A percentile compares a stretch with the other conserved stretches of the same genome.
Evolutionary conservation across 2,113 vertebrate genomes (phyloP).

Genomic region (Synchiropus splendidus): DNA sequence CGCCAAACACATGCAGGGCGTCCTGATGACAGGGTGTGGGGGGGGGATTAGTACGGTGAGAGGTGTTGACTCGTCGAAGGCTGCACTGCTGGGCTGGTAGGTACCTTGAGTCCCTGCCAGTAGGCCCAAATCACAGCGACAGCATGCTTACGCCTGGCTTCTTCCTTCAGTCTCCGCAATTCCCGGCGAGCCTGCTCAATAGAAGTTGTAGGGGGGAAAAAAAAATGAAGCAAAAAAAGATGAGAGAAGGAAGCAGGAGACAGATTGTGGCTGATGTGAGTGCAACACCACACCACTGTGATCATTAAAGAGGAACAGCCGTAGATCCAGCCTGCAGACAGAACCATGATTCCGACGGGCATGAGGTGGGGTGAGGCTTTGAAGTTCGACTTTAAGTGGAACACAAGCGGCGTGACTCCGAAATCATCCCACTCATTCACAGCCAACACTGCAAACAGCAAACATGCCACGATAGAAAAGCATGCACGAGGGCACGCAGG

Average conservation of each 20-base stretch:
- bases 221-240: conserved; percentile 43
- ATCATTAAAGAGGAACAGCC: conserved; percentile 11
- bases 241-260: conserved; percentile 32
- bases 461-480: too few relatives aligned
- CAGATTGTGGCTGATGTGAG: conserved; percentile 27
- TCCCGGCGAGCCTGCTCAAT: conserved; percentile 89
- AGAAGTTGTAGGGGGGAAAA: conserved; percentile 19
- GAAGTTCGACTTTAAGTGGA: too few relatives aligned
- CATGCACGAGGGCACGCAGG: too few relatives aligned
- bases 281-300: conserved; percentile 1
- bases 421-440: too few relatives aligned
- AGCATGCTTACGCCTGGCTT: conserved; percentile 94
- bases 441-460: too few relatives aligned
- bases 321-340: conserved; percentile 14
- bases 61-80: conserved; percentile 19
- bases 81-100: conserved; percentile 28
- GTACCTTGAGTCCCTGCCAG: conserved; percentile 99
- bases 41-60: conserved; percentile 9
- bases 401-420: too few relatives aligned
- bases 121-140: conserved; percentile 99
- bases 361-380: too few relatives aligned
- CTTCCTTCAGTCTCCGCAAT: conserved; percentile 94
- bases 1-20: not conserved
- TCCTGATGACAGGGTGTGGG: conserved; percentile 17
- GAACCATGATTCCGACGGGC: not conserved